phyloP scores from a whole-genome alignment of 2,888 invertebrate species.

The Amaurobius ferox region DNA sequence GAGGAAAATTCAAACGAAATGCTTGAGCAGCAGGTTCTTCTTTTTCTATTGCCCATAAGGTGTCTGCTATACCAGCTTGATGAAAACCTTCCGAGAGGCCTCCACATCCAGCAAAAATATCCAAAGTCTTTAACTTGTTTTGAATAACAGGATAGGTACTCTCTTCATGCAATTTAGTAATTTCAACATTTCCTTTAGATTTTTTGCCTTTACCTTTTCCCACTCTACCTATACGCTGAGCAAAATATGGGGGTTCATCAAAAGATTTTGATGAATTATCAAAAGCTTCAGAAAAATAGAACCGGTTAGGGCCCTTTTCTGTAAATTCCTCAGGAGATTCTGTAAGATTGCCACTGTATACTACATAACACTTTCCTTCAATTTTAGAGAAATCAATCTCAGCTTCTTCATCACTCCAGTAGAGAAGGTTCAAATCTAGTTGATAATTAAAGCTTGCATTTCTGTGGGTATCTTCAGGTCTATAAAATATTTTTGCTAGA shows the following conservation, averaged over 20 bases:
- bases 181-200: conserved; percentile 74
- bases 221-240: conserved; percentile 81
- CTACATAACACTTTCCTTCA: conserved; percentile 84
- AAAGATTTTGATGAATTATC: conserved; percentile 81
- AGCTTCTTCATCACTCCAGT: conserved; percentile 85
- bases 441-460: conserved; percentile 24
- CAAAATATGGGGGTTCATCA: conserved; percentile 82
- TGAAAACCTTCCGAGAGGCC: conserved; percentile 84
- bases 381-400: conserved; percentile 82
- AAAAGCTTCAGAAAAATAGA: conserved; percentile 85
- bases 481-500: conserved; percentile 82
- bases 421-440: conserved; percentile 85
- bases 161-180: conserved; percentile 74
- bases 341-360: conserved; percentile 82
- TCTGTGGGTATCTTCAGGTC: conserved; percentile 60
- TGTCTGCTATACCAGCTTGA: conserved; percentile 83
- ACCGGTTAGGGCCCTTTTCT: conserved; percentile 82
- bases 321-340: conserved; percentile 82
- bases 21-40: conserved; percentile 87
- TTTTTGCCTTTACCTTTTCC: conserved; percentile 84
- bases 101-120: conserved; percentile 92
- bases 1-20: conserved; percentile 86
- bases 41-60: conserved; percentile 89
- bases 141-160: conserved; percentile 75
- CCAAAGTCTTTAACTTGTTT: conserved; percentile 82